Conservation (phyloP, 2,113 vertebrate genomes). For the Stigmatopora nigra region DNA sequence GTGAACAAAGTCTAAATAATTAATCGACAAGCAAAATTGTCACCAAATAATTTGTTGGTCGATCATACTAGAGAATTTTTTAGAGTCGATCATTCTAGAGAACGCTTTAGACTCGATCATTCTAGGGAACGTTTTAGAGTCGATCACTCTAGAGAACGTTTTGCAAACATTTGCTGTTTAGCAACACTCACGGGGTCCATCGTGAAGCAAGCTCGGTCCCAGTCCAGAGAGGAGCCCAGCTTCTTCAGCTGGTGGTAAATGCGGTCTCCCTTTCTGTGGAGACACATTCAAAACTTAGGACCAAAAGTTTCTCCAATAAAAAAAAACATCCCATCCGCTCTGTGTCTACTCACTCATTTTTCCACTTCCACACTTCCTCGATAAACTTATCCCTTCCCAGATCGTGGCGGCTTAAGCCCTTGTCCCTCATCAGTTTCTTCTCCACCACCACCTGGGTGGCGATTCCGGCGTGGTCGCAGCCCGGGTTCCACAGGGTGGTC, state of each 20-base stretch:
- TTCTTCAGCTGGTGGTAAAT: constrained; percentile 90
- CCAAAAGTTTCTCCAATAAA: background rate
- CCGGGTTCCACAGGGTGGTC: constrained; percentile 87
- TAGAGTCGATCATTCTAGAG: background rate
- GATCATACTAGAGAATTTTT: no score
- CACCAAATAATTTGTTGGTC: no score
- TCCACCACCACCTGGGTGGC: constrained; percentile 93
- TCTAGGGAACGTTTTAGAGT: background rate
- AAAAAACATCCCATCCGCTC: background rate
- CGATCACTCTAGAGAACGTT: background rate
- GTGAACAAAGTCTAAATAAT: no score
- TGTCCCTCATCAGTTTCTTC: constrained; percentile 83
- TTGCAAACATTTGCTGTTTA: background rate
- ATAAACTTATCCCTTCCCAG: constrained; percentile 82
- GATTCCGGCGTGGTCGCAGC: constrained; percentile 89
- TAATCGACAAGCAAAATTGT: no score
- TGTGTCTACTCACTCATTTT: constrained; percentile 78
- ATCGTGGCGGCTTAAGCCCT: constrained; percentile 76
- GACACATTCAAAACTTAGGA: background rate
- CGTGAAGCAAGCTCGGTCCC: constrained; percentile 91
- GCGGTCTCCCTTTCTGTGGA: constrained; percentile 80
- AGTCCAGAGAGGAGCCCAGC: constrained; percentile 85
- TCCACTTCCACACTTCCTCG: constrained; percentile 86
- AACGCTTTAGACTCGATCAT: background rate
- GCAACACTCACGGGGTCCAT: constrained; percentile 78